These are phyloP conservation scores for Tiphia femorata DNA, from an alignment of 2,888 invertebrate genomes.

Conservation along the genomic window DNA sequence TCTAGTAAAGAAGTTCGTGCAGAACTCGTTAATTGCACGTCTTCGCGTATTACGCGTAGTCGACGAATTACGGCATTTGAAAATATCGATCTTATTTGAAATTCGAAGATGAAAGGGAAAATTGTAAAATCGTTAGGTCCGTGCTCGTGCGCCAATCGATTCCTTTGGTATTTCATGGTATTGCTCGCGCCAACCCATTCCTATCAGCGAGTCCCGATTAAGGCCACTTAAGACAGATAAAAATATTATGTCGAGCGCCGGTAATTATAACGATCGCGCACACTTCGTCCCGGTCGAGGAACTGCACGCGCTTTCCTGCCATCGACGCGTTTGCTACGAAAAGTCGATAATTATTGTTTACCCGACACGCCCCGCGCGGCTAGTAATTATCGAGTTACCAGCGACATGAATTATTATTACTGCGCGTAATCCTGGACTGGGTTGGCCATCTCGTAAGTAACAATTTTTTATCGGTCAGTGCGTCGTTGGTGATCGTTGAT, in stretches of 20 bases:
- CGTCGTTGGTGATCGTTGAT: no score
- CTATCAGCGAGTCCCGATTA: slow-evolving; percentile 13
- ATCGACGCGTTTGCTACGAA: neutral
- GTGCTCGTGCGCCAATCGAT: no score
- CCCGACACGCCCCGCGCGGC: slow-evolving; percentile 3
- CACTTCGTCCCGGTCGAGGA: neutral
- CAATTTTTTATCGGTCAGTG: neutral
- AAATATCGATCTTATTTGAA: no score
- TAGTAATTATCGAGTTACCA: slow-evolving; percentile 33
- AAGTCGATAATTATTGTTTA: slow-evolving; percentile 29
- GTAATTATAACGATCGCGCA: slow-evolving; percentile 30
- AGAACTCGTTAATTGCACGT: no score
- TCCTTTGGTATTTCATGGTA: no score
- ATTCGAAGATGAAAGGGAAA: no score
- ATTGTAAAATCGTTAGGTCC: no score
- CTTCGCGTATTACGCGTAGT: no score
- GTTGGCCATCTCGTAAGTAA: neutral
- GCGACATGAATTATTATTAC: slow-evolving; percentile 12
- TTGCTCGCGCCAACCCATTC: no score
- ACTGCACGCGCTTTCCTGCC: slow-evolving; percentile 3
- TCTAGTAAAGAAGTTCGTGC: no score
- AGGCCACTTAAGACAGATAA: slow-evolving; percentile 18
- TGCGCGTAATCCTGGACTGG: no score
- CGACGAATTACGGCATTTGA: no score
- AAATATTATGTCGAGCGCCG: slow-evolving; percentile 17